These are phyloP conservation scores for Campoletis raptor DNA, from an alignment of 2,888 invertebrate species.

Conservation along the genomic window DNA sequence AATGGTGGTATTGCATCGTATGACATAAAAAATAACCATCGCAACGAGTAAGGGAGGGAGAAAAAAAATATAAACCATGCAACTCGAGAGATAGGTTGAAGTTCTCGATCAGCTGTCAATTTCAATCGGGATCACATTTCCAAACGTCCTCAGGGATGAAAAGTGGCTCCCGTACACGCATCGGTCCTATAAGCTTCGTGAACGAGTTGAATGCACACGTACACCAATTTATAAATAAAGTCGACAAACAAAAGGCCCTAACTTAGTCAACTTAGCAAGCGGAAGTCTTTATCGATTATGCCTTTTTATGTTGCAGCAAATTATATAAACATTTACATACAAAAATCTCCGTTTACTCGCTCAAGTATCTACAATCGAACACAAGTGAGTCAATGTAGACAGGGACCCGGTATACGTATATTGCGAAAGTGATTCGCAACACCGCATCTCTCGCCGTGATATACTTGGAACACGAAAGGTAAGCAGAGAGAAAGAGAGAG, in stretches of 20 bases:
- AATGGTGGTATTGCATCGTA: not conserved
- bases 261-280: not conserved
- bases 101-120: slow-evolving; percentile 63
- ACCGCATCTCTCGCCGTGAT: slow-evolving; percentile 53
- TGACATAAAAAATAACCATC: not conserved
- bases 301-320: not conserved
- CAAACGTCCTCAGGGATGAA: slow-evolving; percentile 34
- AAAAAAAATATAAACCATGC: not conserved
- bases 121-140: slow-evolving; percentile 37
- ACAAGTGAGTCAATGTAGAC: slow-evolving; percentile 46
- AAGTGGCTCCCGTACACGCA: slow-evolving; percentile 43
- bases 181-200: slow-evolving; percentile 2
- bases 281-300: slow-evolving; percentile 4
- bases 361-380: slow-evolving; percentile 58
- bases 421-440: slow-evolving; percentile 68
- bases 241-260: slow-evolving; percentile 9
- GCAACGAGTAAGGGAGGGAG: not conserved
- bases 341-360: slow-evolving; percentile 37
- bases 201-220: slow-evolving; percentile 8
- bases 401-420: slow-evolving; percentile 22
- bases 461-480: slow-evolving; percentile 37
- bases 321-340: not conserved
- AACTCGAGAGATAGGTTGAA: slow-evolving; percentile 47
- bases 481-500: slow-evolving; percentile 9
- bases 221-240: not conserved